Base-by-base conservation (phyloP, 2,888 invertebrate species). In the Mythimna vitellina region DNA sequence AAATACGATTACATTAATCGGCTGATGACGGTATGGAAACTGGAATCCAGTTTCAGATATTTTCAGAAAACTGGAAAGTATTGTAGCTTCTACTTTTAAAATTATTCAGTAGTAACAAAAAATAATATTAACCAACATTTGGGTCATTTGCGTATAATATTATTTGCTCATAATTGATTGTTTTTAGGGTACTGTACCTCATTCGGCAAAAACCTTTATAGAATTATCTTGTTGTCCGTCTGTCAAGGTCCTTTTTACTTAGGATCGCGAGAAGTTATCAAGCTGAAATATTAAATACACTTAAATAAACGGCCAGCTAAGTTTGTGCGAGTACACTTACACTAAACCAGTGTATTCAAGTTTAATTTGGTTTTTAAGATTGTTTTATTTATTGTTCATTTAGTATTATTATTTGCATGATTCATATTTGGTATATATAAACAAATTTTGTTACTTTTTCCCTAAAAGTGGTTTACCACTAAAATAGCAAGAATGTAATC, bases 1-100 rank as follows among this genome's bases (percentile, higher is more conserved):
- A 68, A 82, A 80, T 80, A 63, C 54, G 61, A 78, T 82, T 82
- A 63, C 62, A 65, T 57, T 61, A 64, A 35, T 70, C 63, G 65
- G n/a, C 57, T 46, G 22, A 53, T 60, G 65, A 46, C 42, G 61
- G 54, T 62, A 56, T 29, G 72, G 35, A 64, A 8, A 38, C n/a
- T 1, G 25, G 38, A 63, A 71, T 67, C 10, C 38, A 54, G 62
- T 61, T 56, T 14, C 62, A 64, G 22, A 60, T 38, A 74, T 49
- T 49, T 38, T 54, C 42, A 51, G 25, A 51, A 57, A 46, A 25
- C 51, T 71, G 22, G 8, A 12, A 58, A 53, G 35, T 53, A 77
- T 32, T 42, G 9, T 58, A 22, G 17, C 5, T 1, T n/a, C 29
- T 29, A 49, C 9, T 54, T 42, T 69, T 29, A 10, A 22, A 25